These are phyloP conservation scores for Phalacrocorax aristotelis DNA, from an alignment of 2,113 vertebrate species.

Conservation along the genomic window DNA sequence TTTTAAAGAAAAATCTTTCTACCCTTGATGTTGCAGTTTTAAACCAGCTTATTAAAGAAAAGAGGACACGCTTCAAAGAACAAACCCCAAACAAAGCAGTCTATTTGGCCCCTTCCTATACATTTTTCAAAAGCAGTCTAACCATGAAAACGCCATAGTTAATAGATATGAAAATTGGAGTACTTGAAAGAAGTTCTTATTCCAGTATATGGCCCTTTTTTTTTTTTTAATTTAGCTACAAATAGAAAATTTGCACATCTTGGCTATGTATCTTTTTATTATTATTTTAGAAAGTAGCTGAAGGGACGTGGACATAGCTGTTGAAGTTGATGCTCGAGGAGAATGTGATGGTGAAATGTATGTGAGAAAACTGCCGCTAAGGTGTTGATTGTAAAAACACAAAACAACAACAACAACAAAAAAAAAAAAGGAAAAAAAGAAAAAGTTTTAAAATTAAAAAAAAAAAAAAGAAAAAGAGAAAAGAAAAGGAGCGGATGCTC, in stretches of 20 bases:
- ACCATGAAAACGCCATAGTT: slow-evolving; percentile 64
- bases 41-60: slow-evolving; percentile 45
- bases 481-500: slow-evolving; percentile 79
- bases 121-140: slow-evolving; percentile 37
- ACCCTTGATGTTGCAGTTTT: slow-evolving; percentile 54
- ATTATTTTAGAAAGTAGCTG: slow-evolving; percentile 74
- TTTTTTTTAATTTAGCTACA: slow-evolving; percentile 47
- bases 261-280: slow-evolving; percentile 72
- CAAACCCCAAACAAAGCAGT: slow-evolving; percentile 28
- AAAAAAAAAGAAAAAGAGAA: slow-evolving; percentile 64
- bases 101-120: slow-evolving; percentile 37
- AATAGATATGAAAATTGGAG: slow-evolving; percentile 68
- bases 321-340: slow-evolving; percentile 75
- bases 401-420: slow-evolving; percentile 2
- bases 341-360: slow-evolving; percentile 75
- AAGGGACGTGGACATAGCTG: slow-evolving; percentile 70
- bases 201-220: slow-evolving; percentile 42
- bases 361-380: slow-evolving; percentile 79
- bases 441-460: slow-evolving; percentile 32
- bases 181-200: slow-evolving; percentile 70
- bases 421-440: slow-evolving; percentile 35
- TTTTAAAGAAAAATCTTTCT: slow-evolving; percentile 19
- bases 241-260: slow-evolving; percentile 80
- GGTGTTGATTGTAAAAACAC: slow-evolving; percentile 83
- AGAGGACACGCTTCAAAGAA: slow-evolving; percentile 42